These are phyloP conservation scores for Acanthis flammea DNA, from an alignment of 2,797 vertebrate genomes.

Conservation along the genomic window DNA sequence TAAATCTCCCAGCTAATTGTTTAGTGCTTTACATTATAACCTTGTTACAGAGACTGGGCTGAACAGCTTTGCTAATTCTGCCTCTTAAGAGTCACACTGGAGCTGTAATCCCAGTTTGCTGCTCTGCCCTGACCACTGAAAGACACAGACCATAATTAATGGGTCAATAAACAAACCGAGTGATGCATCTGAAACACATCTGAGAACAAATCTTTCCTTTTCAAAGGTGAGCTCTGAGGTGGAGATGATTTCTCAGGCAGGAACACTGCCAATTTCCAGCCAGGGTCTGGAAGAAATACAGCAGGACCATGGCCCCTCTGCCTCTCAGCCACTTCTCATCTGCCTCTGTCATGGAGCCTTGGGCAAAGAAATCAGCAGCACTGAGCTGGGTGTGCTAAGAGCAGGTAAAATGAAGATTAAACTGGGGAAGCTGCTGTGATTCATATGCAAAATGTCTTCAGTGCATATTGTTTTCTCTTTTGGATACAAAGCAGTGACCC, in stretches of 20 bases:
- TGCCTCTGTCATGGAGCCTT: background rate
- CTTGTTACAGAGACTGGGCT: constrained; percentile 48
- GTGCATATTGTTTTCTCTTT: background rate
- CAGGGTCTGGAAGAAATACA: background rate
- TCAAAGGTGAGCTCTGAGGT: background rate
- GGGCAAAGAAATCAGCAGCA: background rate
- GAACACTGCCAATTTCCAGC: background rate
- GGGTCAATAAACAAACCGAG: constrained; percentile 1
- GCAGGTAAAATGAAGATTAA: background rate
- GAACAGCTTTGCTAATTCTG: constrained; percentile 33
- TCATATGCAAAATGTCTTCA: background rate
- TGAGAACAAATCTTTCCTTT: background rate
- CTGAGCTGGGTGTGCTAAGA: background rate
- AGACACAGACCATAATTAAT: constrained; percentile 43
- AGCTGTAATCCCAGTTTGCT: background rate
- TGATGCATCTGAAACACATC: background rate
- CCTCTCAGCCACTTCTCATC: background rate
- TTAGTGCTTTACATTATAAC: constrained; percentile 72
- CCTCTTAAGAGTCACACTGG: constrained; percentile 44
- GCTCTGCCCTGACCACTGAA: constrained; percentile 16
- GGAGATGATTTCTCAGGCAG: background rate
- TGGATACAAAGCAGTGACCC: background rate
- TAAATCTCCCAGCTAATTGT: constrained; percentile 79
- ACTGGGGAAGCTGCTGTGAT: background rate
- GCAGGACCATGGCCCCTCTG: background rate